phyloP scores from a whole-genome alignment of 2,888 invertebrate species.

The Camponotus fellah region DNA sequence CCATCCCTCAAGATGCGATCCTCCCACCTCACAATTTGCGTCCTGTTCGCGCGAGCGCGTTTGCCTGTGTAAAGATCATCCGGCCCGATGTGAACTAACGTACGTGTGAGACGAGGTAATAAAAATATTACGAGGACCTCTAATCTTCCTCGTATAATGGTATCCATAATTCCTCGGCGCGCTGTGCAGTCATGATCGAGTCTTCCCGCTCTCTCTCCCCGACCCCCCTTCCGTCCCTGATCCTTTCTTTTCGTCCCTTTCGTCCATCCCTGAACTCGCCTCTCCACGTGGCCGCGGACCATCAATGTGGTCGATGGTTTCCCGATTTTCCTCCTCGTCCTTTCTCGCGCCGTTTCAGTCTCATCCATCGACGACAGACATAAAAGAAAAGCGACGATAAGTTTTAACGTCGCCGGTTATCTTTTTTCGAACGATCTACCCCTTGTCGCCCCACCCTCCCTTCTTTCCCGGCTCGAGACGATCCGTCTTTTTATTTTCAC shows the following conservation, averaged over 20 bases:
- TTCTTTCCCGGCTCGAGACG: neutral
- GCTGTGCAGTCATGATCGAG: constrained; percentile 79
- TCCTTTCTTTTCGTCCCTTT: neutral
- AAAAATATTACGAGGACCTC: constrained; percentile 83
- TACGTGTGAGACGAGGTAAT: constrained; percentile 76
- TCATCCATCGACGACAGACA: constrained; percentile 58
- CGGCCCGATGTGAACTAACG: constrained; percentile 32
- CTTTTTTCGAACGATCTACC: constrained; percentile 44
- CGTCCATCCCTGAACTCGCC: constrained; percentile 1
- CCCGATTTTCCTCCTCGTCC: constrained; percentile 53
- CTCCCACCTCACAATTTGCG: constrained; percentile 64
- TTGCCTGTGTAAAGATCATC: constrained; percentile 22
- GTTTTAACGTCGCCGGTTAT: constrained; percentile 62
- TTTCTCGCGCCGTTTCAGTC: constrained; percentile 44
- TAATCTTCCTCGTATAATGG: constrained; percentile 83
- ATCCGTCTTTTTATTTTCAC: constrained; percentile 41
- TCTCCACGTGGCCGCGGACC: constrained; percentile 35
- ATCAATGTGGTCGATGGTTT: constrained; percentile 25
- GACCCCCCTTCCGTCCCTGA: constrained; percentile 7
- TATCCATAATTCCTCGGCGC: constrained; percentile 81
- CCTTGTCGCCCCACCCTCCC: neutral
- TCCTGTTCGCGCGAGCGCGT: constrained; percentile 39
- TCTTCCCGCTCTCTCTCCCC: constrained; percentile 19
- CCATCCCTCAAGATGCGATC: constrained; percentile 60
- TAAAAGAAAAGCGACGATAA: constrained; percentile 64